Percentiles rank a stretch among this genome's conserved stretches.
Conservation (phyloP, 37 sponge, comb jelly and placozoan species). For the Amphimedon queenslandica region DNA sequence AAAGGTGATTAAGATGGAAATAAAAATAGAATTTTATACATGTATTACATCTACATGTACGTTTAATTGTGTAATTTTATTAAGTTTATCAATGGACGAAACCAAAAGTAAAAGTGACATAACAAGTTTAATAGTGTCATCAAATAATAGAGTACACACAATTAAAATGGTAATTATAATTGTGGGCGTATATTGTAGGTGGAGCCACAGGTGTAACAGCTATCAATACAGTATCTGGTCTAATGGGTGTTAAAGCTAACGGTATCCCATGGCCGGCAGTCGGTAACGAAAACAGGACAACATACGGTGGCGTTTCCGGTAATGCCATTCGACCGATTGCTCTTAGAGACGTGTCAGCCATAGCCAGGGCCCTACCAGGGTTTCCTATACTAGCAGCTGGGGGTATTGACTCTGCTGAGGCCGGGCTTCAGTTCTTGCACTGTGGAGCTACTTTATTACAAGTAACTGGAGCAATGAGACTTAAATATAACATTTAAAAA, state of each 20-base stretch:
- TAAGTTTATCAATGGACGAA: too few species aligned
- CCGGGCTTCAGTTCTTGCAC: constrained; percentile 87
- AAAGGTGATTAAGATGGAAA: constrained; percentile 64
- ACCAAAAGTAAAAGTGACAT: too few species aligned
- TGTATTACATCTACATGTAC: too few species aligned
- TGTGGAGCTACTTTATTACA: constrained; percentile 83
- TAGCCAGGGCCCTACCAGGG: constrained; percentile 75
- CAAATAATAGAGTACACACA: too few species aligned
- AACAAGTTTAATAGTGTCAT: too few species aligned
- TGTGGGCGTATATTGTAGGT: too few species aligned
- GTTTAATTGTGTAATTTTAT: too few species aligned
- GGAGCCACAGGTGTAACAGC: constrained; percentile 95
- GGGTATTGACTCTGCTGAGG: constrained; percentile 86
- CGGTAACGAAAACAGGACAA: constrained; percentile 75
- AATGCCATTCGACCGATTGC: constrained; percentile 90
- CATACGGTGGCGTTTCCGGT: constrained; percentile 91
- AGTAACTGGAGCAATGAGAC: too few species aligned
- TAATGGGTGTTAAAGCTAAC: constrained; percentile 81
- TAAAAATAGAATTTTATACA: too few species aligned
- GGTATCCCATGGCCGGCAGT: constrained; percentile 82
- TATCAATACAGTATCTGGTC: constrained; percentile 92
- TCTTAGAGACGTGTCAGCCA: constrained; percentile 82
- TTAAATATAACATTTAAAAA: too few species aligned
- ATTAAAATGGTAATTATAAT: too few species aligned
- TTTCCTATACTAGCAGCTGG: constrained; percentile 89